phyloP scores from a whole-genome alignment of 2,797 vertebrate genomes.

The Acridotheres tristis region DNA sequence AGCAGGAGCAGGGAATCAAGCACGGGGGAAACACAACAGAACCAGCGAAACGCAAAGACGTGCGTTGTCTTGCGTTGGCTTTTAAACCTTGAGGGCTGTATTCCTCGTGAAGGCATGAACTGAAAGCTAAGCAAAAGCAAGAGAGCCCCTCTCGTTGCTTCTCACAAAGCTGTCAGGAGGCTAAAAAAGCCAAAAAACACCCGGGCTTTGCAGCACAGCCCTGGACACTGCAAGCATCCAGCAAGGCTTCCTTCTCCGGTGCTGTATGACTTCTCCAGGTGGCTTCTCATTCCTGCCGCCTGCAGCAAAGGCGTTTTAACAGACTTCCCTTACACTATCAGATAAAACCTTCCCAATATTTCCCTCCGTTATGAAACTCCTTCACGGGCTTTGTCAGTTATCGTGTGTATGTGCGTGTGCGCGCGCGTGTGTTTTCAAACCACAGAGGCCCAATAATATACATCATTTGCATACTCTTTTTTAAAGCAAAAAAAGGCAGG shows the following conservation, averaged over 20 bases:
- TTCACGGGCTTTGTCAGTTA: slow-evolving; percentile 46
- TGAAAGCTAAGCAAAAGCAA: not conserved
- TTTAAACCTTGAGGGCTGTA: not conserved
- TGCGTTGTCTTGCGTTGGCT: fast-evolving
- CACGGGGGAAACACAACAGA: fast-evolving
- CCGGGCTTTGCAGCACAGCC: not conserved
- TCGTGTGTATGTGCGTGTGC: slow-evolving; percentile 45
- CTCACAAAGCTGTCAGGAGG: not conserved
- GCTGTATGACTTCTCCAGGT: slow-evolving; percentile 52
- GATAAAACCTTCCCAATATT: slow-evolving; percentile 62
- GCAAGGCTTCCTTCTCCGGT: slow-evolving; percentile 21
- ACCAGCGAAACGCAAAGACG: fast-evolving
- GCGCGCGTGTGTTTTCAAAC: slow-evolving; percentile 47
- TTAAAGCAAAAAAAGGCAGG: not conserved
- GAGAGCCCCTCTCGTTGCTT: not conserved
- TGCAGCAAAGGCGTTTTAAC: slow-evolving; percentile 50
- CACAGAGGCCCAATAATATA: slow-evolving; percentile 52
- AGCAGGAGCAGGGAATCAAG: fast-evolving
- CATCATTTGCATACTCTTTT: slow-evolving; percentile 44
- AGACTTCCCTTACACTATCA: slow-evolving; percentile 64
- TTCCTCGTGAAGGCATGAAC: not conserved
- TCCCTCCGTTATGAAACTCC: slow-evolving; percentile 61
- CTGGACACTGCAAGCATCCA: not conserved
- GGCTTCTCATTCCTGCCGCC: slow-evolving; percentile 37
- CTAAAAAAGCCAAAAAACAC: not conserved